Evolutionary conservation across 2,113 vertebrate genomes (phyloP).

Genomic region (Spheniscus mendiculus): DNA sequence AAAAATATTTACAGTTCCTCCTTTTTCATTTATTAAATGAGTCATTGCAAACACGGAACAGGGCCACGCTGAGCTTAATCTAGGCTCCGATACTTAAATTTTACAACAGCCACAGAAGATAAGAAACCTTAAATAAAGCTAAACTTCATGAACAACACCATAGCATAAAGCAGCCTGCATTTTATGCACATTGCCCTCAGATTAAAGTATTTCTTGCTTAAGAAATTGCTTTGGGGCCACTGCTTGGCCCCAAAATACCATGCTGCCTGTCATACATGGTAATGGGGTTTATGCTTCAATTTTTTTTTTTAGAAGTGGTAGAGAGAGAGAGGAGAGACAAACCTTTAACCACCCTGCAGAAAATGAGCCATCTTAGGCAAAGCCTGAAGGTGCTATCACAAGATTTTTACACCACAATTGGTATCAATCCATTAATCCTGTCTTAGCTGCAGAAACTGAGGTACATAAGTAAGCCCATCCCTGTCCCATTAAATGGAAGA

Average conservation of each 20-base stretch:
- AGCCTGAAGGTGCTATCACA: neutral
- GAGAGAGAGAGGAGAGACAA: neutral
- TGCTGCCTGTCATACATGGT: neutral
- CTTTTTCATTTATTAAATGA: neutral
- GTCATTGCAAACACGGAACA: neutral
- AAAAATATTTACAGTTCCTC: constrained; percentile 24
- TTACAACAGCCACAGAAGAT: neutral
- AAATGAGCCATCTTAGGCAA: neutral
- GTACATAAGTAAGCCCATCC: neutral
- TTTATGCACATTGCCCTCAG: neutral
- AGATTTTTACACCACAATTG: neutral
- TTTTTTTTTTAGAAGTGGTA: neutral
- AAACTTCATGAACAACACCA: neutral
- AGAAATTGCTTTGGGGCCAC: neutral
- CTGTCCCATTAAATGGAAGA: neutral
- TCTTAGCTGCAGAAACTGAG: neutral
- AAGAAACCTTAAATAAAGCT: neutral
- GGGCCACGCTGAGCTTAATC: neutral
- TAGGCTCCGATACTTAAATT: neutral
- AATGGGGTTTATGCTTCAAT: neutral
- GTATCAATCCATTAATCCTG: neutral
- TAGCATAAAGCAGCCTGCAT: neutral
- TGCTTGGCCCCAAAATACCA: neutral
- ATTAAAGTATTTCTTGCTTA: neutral
- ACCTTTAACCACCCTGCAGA: neutral